Conservation (phyloP, 2,888 invertebrate species). For the Heteromurus nitidus region DNA sequence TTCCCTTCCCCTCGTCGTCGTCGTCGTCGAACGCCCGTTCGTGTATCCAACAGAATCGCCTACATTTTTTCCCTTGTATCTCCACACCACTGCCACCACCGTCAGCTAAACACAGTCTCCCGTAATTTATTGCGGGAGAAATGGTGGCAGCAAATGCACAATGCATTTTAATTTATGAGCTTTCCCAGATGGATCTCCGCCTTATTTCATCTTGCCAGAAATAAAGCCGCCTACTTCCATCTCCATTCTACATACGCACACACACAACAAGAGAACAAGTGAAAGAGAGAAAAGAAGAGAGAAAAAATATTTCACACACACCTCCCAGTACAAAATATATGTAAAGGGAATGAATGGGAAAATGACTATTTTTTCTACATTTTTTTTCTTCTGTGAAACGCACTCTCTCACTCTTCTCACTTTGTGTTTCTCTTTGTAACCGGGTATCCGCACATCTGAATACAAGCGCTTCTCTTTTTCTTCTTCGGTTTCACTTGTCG, state of each 20-base stretch:
- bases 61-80: background rate
- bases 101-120: conserved; percentile 15
- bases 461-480: too few relatives aligned
- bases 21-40: too few relatives aligned
- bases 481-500: conserved; percentile 37
- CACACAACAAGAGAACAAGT: too few relatives aligned
- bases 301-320: conserved; percentile 24
- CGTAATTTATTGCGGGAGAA: conserved; percentile 51
- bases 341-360: too few relatives aligned
- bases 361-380: too few relatives aligned
- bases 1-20: conserved; percentile 42
- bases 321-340: too few relatives aligned
- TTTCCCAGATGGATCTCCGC: conserved; percentile 59
- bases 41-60: background rate
- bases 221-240: conserved; percentile 38
- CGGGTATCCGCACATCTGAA: too few relatives aligned
- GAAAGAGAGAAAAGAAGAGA: background rate
- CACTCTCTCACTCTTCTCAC: too few relatives aligned
- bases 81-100: background rate
- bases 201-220: conserved; percentile 48
- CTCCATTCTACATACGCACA: conserved; percentile 2
- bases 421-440: too few relatives aligned
- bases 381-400: too few relatives aligned
- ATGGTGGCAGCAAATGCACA: conserved; percentile 56
- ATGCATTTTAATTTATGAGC: conserved; percentile 60